Percentiles rank a stretch among this genome's conserved stretches.
These are phyloP conservation scores for Zosterops borbonicus DNA, from an alignment of 2,113 vertebrate species.

Conservation along the genomic window DNA sequence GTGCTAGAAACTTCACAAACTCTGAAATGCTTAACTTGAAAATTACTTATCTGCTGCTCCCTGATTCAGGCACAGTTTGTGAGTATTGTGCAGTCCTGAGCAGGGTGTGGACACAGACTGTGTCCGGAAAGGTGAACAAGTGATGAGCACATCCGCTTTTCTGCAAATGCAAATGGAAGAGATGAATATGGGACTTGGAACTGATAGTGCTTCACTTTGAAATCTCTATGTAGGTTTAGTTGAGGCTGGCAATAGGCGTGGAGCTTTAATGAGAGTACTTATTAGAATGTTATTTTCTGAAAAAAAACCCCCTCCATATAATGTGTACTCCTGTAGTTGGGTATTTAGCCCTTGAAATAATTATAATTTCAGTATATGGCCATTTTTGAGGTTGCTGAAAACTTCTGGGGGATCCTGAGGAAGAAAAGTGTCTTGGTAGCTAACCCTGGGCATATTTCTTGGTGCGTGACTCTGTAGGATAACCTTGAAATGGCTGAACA, in stretches of 20 bases:
- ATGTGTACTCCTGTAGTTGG: not conserved
- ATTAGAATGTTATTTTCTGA: not conserved
- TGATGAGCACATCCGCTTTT: not conserved
- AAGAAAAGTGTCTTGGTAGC: not conserved
- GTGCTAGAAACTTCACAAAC: not conserved
- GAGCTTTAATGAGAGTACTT: not conserved
- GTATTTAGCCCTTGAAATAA: not conserved
- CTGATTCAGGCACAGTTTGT: not conserved
- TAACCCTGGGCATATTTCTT: not conserved
- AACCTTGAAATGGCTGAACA: not conserved
- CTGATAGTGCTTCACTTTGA: not conserved
- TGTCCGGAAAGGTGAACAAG: not conserved
- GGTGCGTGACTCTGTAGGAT: not conserved
- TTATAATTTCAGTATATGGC: not conserved
- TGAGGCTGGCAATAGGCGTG: not conserved
- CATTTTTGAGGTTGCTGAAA: not conserved
- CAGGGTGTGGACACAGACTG: not conserved
- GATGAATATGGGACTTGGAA: not conserved
- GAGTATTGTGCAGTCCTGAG: not conserved
- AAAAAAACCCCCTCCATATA: fast-evolving
- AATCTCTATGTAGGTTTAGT: not conserved
- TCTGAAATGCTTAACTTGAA: not conserved
- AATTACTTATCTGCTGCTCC: not conserved
- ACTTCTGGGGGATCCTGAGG: not conserved
- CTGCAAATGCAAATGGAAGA: not conserved